Evolutionary conservation across 2,888 invertebrate species (phyloP).

Genomic region (Poecilus cupreus): DNA sequence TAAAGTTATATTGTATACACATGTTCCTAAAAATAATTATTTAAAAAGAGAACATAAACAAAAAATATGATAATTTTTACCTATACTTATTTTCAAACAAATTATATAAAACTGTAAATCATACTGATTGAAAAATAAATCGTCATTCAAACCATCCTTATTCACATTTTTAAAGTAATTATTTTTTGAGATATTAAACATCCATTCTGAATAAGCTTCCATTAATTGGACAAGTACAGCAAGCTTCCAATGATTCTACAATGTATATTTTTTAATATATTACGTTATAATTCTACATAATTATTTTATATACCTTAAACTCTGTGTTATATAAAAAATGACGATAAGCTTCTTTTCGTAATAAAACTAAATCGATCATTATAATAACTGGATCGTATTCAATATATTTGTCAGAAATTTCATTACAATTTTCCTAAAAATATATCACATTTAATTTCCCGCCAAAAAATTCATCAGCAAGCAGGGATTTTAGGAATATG

Average conservation of each 20-base stretch:
- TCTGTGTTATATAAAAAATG: conserved; percentile 89
- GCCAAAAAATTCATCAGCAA: neutral
- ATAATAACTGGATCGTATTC: conserved; percentile 94
- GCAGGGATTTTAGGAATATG: conserved; percentile 11
- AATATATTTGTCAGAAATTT: conserved; percentile 90
- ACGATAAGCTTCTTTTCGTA: conserved; percentile 87
- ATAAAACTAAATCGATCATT: conserved; percentile 87
- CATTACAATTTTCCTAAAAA: conserved; percentile 82
- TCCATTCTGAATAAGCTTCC: conserved; percentile 87
- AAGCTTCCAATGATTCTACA: conserved; percentile 83
- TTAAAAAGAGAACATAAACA: neutral
- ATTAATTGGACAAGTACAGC: conserved; percentile 84
- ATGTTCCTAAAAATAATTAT: conserved; percentile 66
- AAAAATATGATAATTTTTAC: conserved; percentile 62
- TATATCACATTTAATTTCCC: conserved; percentile 22
- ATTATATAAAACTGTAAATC: conserved; percentile 69
- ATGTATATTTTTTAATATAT: conserved; percentile 37
- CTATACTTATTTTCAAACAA: conserved; percentile 65
- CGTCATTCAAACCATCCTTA: neutral
- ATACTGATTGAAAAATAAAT: conserved; percentile 61
- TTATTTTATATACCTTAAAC: conserved; percentile 80
- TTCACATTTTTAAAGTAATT: conserved; percentile 27
- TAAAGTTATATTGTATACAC: conserved; percentile 66
- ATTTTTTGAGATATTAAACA: conserved; percentile 65
- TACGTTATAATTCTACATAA: conserved; percentile 3